A percentile compares a stretch with the other conserved stretches of the same genome.
Conservation (phyloP, 1,140 invertebrate species). For the Mamestra configurata region DNA sequence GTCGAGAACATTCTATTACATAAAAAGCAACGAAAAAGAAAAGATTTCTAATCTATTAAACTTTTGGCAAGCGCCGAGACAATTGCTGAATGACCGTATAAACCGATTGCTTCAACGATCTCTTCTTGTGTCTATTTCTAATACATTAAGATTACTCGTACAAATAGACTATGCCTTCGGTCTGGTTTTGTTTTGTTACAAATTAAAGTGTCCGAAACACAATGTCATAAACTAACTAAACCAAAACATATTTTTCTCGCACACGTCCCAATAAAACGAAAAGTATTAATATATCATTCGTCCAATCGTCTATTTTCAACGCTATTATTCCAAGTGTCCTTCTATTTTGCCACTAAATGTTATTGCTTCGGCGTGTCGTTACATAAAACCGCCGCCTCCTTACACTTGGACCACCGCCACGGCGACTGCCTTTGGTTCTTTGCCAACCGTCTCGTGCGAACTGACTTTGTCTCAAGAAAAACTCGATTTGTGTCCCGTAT, state of each 20-base stretch:
- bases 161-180: not conserved
- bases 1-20: no score
- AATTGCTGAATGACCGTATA: not conserved
- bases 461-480: conserved; percentile 60
- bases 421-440: conserved; percentile 33
- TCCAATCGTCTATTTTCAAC: not conserved
- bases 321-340: conserved; percentile 2
- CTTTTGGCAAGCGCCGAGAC: conserved; percentile 5
- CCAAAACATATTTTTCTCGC: not conserved
- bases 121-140: not conserved
- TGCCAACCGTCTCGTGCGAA: conserved; percentile 55
- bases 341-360: conserved; percentile 23
- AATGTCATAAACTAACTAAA: not conserved
- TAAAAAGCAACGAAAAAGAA: no score
- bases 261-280: not conserved
- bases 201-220: not conserved
- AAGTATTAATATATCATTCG: not conserved
- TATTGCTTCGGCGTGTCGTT: not conserved
- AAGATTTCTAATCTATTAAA: not conserved
- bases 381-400: not conserved
- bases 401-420: conserved; percentile 11
- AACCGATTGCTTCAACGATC: not conserved
- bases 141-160: not conserved
- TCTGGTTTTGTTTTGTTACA: not conserved
- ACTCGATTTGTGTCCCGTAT: conserved; percentile 61